A percentile compares a stretch with the other conserved stretches of the same genome.
These are phyloP conservation scores for Alentia gelatinosa DNA, from an alignment of 2,888 invertebrate genomes.

Conservation along the genomic window DNA sequence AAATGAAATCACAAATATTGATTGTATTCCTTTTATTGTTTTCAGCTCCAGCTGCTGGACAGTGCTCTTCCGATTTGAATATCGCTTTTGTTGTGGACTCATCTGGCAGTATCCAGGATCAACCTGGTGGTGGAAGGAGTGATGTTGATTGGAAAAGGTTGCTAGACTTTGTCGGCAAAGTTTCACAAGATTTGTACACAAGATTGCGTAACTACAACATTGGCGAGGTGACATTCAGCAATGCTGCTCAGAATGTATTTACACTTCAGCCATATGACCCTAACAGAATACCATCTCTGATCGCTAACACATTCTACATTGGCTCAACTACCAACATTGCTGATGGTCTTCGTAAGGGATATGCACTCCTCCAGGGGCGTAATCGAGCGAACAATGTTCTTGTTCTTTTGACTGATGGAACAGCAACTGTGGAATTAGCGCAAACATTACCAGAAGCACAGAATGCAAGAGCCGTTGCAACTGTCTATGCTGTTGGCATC, in stretches of 20 bases:
- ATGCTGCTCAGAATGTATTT: not conserved
- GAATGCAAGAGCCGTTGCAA: not conserved
- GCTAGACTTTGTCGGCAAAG: not conserved
- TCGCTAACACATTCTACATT: not conserved
- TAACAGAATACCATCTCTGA: not conserved
- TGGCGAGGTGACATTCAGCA: constrained; percentile 17
- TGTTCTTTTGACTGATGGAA: constrained; percentile 12
- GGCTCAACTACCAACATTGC: constrained; percentile 24
- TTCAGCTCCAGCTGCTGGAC: not conserved
- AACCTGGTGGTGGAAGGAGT: not conserved
- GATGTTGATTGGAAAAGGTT: not conserved
- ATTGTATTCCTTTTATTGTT: too few species aligned
- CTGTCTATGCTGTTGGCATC: constrained; percentile 25
- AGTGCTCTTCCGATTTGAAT: not conserved
- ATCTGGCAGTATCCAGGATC: constrained; percentile 35
- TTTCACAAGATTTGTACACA: not conserved
- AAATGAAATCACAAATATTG: too few species aligned
- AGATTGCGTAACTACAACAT: not conserved
- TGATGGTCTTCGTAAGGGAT: not conserved
- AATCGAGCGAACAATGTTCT: not conserved
- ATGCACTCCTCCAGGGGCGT: not conserved
- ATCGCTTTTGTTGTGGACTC: constrained; percentile 26
- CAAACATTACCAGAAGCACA: not conserved
- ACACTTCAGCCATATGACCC: not conserved
- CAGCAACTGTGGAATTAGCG: not conserved